Conservation (phyloP, 1,140 invertebrate genomes). For the Drosophila auraria region DNA sequence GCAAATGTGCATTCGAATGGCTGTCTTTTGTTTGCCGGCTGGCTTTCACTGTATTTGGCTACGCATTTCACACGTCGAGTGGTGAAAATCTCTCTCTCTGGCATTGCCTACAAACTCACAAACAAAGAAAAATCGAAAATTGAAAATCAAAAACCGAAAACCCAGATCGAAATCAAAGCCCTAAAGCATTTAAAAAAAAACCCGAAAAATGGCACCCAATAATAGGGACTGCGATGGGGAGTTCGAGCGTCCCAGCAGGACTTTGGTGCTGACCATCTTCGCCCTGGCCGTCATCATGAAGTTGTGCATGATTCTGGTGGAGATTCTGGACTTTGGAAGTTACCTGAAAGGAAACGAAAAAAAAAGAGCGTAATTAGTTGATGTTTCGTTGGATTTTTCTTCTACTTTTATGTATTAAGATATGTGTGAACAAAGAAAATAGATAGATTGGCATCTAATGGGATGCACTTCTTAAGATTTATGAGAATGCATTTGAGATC, state of each 20-base stretch:
- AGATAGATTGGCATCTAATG: slow-evolving; percentile 27
- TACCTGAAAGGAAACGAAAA: slow-evolving; percentile 33
- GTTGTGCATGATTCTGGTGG: slow-evolving; percentile 52
- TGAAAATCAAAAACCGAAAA: neutral
- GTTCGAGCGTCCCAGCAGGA: slow-evolving; percentile 33
- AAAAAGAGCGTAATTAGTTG: slow-evolving; percentile 27
- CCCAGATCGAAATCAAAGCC: neutral
- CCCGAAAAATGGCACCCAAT: slow-evolving; percentile 7
- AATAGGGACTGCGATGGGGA: neutral
- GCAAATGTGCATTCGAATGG: slow-evolving; percentile 38
- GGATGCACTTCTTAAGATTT: slow-evolving; percentile 19
- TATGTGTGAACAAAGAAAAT: slow-evolving; percentile 30
- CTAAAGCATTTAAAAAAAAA: neutral
- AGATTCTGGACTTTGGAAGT: slow-evolving; percentile 47
- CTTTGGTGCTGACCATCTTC: slow-evolving; percentile 48
- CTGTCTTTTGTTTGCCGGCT: slow-evolving; percentile 41
- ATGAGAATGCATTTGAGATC: slow-evolving; percentile 23
- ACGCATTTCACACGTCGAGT: slow-evolving; percentile 47
- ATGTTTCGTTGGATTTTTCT: slow-evolving; percentile 6
- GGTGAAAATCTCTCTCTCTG: slow-evolving; percentile 35
- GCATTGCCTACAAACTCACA: slow-evolving; percentile 27
- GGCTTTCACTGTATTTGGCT: slow-evolving; percentile 45
- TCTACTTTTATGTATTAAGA: slow-evolving; percentile 5
- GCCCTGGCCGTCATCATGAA: slow-evolving; percentile 52
- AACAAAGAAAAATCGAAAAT: slow-evolving; percentile 11